Conservation (phyloP, 1,140 invertebrate species). For the Diabrotica undecimpunctata region DNA sequence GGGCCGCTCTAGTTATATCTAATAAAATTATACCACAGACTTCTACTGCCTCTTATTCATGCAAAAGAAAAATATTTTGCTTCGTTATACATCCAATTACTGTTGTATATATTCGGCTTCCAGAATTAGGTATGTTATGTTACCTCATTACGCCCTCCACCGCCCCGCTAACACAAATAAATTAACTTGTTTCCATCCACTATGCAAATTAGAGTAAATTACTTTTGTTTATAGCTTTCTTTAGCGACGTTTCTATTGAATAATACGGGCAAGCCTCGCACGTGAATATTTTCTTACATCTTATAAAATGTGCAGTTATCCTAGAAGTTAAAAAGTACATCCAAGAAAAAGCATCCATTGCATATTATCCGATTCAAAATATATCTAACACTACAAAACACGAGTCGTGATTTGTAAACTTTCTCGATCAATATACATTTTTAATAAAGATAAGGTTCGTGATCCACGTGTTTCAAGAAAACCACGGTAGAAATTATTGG, state of each 20-base stretch:
- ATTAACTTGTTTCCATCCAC: background rate
- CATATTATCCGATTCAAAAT: too few species aligned
- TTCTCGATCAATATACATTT: too few species aligned
- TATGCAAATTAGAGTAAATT: background rate
- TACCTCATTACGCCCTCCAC: background rate
- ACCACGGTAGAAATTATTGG: too few species aligned
- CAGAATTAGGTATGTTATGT: background rate
- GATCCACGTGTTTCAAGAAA: too few species aligned
- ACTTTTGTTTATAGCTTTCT: background rate
- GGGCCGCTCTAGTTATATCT: background rate
- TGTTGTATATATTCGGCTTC: background rate
- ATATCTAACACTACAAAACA: too few species aligned
- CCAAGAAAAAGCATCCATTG: too few species aligned
- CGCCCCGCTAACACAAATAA: background rate
- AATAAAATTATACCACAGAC: slow-evolving; percentile 3
- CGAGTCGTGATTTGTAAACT: too few species aligned
- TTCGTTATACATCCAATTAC: slow-evolving; percentile 2
- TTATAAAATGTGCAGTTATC: too few species aligned
- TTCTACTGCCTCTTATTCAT: background rate
- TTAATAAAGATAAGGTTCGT: too few species aligned
- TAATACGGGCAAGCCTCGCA: background rate
- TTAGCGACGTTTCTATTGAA: background rate
- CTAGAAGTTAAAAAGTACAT: too few species aligned
- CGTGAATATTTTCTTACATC: too few species aligned
- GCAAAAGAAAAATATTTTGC: slow-evolving; percentile 1